Conservation (phyloP, 2,888 invertebrate genomes). For the Cephus spinipes region DNA sequence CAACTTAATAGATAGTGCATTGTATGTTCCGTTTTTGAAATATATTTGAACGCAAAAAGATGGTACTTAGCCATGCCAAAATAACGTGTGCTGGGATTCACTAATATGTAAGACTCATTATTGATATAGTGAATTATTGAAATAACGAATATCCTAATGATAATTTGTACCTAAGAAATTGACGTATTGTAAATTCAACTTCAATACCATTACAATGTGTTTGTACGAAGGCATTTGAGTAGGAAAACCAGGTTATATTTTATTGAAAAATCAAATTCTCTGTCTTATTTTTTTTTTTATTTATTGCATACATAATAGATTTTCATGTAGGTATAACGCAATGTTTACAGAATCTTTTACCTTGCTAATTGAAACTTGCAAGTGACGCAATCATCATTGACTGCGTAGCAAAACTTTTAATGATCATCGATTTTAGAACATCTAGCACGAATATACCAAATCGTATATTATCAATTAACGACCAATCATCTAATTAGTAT, state of each 20-base stretch:
- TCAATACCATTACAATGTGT: not conserved
- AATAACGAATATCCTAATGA: not conserved
- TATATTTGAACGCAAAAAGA: not conserved
- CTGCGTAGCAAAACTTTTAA: not conserved
- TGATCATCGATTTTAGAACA: not conserved
- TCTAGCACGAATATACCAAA: not conserved
- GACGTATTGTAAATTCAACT: not conserved
- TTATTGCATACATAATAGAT: not conserved
- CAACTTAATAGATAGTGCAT: not conserved
- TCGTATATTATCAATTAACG: not conserved
- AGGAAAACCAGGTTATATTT: not conserved
- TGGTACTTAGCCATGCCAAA: not conserved
- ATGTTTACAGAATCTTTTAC: not conserved
- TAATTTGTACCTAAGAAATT: conserved; percentile 4
- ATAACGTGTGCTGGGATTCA: not conserved
- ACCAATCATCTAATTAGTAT: not conserved
- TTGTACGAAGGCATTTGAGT: not conserved
- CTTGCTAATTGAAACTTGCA: not conserved
- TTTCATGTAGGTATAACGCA: not conserved
- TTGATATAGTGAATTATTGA: conserved; percentile 1
- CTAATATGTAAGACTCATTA: conserved; percentile 2
- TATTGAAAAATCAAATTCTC: not conserved
- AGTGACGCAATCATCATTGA: not conserved
- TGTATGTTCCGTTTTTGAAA: not conserved
- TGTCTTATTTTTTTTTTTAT: not conserved